Conservation (phyloP, 2,888 invertebrate genomes). For the Pterobdella sp. region DNA sequence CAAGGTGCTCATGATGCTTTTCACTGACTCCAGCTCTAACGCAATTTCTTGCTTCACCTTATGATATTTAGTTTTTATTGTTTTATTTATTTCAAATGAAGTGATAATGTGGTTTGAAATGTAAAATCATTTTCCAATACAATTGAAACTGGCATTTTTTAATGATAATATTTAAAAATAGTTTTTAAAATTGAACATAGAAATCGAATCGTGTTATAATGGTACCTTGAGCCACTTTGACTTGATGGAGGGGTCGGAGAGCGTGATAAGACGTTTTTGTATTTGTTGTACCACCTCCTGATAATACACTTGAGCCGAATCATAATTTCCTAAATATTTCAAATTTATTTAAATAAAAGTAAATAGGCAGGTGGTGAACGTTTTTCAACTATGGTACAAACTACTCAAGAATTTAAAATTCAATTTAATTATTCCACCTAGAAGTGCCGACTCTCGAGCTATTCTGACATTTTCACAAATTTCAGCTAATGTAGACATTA, state of each 20-base stretch:
- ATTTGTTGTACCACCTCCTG: conserved; percentile 86
- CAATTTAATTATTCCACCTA: too few relatives aligned
- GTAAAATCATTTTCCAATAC: not conserved
- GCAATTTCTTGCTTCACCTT: conserved; percentile 81
- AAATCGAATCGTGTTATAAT: not conserved
- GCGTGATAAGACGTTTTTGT: conserved; percentile 67
- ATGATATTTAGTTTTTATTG: not conserved
- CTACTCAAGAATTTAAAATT: too few relatives aligned
- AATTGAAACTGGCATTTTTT: not conserved
- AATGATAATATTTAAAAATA: not conserved
- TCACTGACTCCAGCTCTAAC: conserved; percentile 81
- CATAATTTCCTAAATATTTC: conserved; percentile 68
- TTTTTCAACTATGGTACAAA: not conserved
- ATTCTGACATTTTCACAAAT: conserved; percentile 75
- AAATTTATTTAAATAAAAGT: not conserved
- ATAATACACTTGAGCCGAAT: conserved; percentile 84
- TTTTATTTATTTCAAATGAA: not conserved
- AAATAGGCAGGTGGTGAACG: not conserved
- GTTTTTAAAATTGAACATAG: not conserved
- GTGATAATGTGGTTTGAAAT: too few relatives aligned
- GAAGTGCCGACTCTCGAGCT: conserved; percentile 86
- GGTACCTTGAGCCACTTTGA: conserved; percentile 61
- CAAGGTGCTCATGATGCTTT: conserved; percentile 68
- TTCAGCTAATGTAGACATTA: conserved; percentile 34
- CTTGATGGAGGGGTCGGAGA: conserved; percentile 39